Evolutionary conservation across 2,888 invertebrate species (phyloP).

Genomic region (Antitype chi): DNA sequence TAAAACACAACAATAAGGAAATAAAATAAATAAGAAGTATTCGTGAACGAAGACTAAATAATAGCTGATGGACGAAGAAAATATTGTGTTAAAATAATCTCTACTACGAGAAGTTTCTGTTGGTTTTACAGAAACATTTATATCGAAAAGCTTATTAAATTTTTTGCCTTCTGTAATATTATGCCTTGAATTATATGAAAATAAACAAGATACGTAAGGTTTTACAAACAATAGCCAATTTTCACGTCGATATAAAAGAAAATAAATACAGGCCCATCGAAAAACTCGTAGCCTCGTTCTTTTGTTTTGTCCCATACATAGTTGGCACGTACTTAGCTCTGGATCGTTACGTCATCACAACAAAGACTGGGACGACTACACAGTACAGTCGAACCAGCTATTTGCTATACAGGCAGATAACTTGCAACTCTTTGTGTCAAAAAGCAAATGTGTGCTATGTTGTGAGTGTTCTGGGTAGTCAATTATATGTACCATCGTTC

Average conservation of each 20-base stretch:
- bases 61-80: neutral
- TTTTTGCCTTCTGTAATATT: too few species aligned
- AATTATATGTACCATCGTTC: neutral
- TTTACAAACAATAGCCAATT: slow-evolving; percentile 9
- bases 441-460: too few species aligned
- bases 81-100: neutral
- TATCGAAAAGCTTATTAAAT: too few species aligned
- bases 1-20: neutral
- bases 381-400: slow-evolving; percentile 19
- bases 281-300: slow-evolving; percentile 52
- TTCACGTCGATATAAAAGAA: slow-evolving; percentile 3
- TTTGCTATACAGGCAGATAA: neutral
- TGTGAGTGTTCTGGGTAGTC: neutral
- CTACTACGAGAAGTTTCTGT: neutral
- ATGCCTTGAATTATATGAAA: neutral
- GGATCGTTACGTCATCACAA: slow-evolving; percentile 69
- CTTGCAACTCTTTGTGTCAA: neutral
- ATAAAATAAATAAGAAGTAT: neutral
- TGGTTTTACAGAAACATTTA: neutral
- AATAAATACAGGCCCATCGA: slow-evolving; percentile 33
- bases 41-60: neutral
- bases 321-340: slow-evolving; percentile 55
- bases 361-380: slow-evolving; percentile 64
- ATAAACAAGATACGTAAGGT: neutral
- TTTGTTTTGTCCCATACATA: slow-evolving; percentile 57